Conservation (phyloP, 2,888 invertebrate genomes). For the Caenorhabditis zanzibari region DNA sequence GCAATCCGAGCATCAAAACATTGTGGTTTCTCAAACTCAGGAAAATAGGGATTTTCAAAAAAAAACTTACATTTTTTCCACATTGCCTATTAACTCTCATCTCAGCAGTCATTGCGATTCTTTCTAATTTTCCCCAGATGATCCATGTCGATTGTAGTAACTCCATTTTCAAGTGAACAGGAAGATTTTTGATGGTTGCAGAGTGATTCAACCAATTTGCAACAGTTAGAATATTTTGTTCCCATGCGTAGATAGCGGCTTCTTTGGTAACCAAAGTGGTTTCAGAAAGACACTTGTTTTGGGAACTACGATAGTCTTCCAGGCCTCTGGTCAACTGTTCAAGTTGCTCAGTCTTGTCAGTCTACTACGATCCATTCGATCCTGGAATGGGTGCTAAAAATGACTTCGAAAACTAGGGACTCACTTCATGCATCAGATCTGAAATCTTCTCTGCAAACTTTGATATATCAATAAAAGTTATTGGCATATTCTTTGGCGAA, state of each 20-base stretch:
- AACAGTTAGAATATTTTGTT: conserved; percentile 3
- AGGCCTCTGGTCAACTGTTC: conserved; percentile 12
- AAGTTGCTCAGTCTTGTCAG: conserved; percentile 14
- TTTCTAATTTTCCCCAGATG: conserved; percentile 20
- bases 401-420: not conserved
- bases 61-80: conserved; percentile 20
- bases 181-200: conserved; percentile 2
- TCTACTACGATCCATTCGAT: not conserved
- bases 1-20: not conserved
- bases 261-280: not conserved
- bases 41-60: not conserved
- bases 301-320: not conserved
- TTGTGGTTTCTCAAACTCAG: not conserved
- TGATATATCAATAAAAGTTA: conserved; percentile 19
- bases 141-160: conserved; percentile 12
- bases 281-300: not conserved
- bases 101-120: conserved; percentile 26
- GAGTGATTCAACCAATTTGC: conserved; percentile 37
- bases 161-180: not conserved
- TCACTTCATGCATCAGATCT: not conserved
- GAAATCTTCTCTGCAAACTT: not conserved
- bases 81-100: conserved; percentile 34
- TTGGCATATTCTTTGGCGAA: not conserved
- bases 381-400: not conserved
- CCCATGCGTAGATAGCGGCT: not conserved